Evolutionary conservation across 2,113 vertebrate genomes (phyloP).

Genomic region (Columba janthina): DNA sequence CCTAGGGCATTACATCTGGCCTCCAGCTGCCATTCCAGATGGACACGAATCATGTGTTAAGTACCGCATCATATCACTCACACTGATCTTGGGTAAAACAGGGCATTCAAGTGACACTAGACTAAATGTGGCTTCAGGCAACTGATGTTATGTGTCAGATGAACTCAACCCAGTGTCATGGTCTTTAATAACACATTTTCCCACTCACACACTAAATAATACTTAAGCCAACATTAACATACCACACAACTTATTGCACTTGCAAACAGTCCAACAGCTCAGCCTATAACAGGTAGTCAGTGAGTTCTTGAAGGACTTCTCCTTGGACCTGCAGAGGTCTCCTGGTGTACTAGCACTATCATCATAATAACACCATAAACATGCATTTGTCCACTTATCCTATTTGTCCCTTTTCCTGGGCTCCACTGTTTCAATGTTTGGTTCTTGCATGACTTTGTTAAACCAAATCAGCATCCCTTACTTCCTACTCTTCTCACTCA

Average conservation of each 20-base stretch:
- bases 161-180: accelerated
- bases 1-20: too few species aligned
- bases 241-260: neutral
- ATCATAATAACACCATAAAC: neutral
- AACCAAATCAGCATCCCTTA: neutral
- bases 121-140: neutral
- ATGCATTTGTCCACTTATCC: neutral
- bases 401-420: neutral
- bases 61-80: neutral
- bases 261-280: neutral
- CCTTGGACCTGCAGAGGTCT: neutral
- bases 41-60: neutral
- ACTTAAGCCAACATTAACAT: neutral
- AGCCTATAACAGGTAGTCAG: neutral
- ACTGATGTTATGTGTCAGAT: neutral
- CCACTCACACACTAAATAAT: neutral
- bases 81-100: neutral
- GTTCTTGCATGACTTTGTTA: neutral
- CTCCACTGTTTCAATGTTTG: neutral
- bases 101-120: neutral
- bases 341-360: neutral
- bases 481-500: neutral
- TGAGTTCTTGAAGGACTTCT: neutral
- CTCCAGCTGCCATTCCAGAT: too few species aligned
- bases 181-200: neutral